Base-by-base conservation (phyloP, 2,888 invertebrate genomes). In the Phengaris alcon region DNA sequence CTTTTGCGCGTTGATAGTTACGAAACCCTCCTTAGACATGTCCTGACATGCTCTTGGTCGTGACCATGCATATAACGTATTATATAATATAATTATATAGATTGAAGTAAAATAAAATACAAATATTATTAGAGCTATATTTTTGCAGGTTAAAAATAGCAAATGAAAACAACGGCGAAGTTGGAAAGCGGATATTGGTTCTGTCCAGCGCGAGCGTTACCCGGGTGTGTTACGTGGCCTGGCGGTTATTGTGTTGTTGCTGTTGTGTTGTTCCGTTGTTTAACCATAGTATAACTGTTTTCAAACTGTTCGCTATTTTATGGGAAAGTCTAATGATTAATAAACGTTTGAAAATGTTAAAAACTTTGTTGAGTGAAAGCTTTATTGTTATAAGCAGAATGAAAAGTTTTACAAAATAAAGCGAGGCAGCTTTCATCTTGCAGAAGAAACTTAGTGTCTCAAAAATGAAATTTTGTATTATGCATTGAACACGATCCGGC, bases 131-230 rank as follows among this genome's bases (percentile, higher is more conserved):
- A 59, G 22, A 9, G 5, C 15, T 22, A 59, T 10, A 64, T 64
- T 64, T 52, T 35, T 13, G 35, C 64, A 64, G 6, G 64, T 44
- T 64, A 64, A 64, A 64, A 64, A 64, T 64, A 64, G 44, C 6
- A 5, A 64, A 44, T 35, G 13, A 64, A 64, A 44, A 13, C 6
- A 9, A 22, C 35, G 3, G 13, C 64, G 13, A 64, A 64, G 64
- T 64, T 64, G 15, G 12, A 44, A 35, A 64, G 6, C 64, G 64
- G 64, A 44, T 35, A 64, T 64, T 64, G 64, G 64, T 64, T 64
- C 64, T 64, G 64, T 64, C 64, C 64, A 64, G 13, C 35, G 64
- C 64, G 35, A 64, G 35, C 35, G 64, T 44, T 64, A 9, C 35
- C 64, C 10, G 52, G 64, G 64, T 22, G 64, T 64, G 64, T 64